Conservation (phyloP, 2,888 invertebrate species). For the Cremastinae sp. region DNA sequence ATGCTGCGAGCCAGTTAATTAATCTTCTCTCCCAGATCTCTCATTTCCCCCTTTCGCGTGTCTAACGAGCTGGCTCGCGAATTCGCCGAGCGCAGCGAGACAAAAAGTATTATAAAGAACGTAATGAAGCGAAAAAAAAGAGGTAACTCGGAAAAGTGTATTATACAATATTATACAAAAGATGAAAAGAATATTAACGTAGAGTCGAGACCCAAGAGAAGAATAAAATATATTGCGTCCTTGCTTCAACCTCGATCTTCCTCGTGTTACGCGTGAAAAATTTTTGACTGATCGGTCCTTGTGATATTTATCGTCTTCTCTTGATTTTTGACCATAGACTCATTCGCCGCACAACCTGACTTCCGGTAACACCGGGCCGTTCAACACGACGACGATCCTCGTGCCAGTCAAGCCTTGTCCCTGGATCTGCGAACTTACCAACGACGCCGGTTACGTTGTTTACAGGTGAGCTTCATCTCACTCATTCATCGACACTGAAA, state of each 20-base stretch:
- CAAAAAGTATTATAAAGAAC: not conserved
- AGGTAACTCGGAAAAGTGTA: slow-evolving; percentile 3
- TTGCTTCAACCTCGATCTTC: no score
- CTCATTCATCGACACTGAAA: not conserved
- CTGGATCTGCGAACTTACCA: slow-evolving; percentile 95
- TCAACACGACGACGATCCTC: slow-evolving; percentile 76
- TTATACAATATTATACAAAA: no score
- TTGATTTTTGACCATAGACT: slow-evolving; percentile 60
- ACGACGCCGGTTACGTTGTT: slow-evolving; percentile 97
- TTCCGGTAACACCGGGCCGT: slow-evolving; percentile 70
- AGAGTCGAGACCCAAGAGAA: not conserved
- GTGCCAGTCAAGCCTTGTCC: slow-evolving; percentile 85
- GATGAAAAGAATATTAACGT: not conserved
- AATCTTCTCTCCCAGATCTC: slow-evolving; percentile 39
- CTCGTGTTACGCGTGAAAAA: not conserved
- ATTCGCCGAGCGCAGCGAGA: not conserved
- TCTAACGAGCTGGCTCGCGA: slow-evolving; percentile 13
- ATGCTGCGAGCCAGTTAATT: slow-evolving; percentile 40
- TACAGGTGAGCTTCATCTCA: slow-evolving; percentile 82
- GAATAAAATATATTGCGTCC: not conserved
- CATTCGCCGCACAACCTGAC: slow-evolving; percentile 70
- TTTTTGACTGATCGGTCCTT: no score
- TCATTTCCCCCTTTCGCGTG: slow-evolving; percentile 13
- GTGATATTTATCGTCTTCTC: not conserved
- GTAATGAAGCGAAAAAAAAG: not conserved